Base-by-base conservation (phyloP, 1,140 invertebrate species). In the Formica selysi region DNA sequence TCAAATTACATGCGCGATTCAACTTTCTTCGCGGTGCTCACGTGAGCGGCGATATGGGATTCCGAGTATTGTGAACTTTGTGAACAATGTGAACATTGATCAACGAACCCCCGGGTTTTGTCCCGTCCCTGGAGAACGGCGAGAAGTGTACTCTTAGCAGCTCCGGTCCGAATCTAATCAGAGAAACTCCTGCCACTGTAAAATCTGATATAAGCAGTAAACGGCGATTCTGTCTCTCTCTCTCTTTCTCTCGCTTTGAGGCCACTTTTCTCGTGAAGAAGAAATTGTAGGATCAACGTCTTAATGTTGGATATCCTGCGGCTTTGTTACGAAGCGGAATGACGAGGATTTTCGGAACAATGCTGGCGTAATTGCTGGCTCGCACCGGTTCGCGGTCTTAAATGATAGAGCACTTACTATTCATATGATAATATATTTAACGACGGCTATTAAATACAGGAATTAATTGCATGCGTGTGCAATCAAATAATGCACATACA, bases 261-360 rank as follows among this genome's bases (percentile, higher is more conserved):
- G 26, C 7, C 26, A 10, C 65, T 81, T 83, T 59, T 19, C 54
- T n/a, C 7, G n/a, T 29, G 26, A 38, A 38, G 68, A 83, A 83
- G 68, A 83, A 83, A 83, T 83, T 83, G 79, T 44, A 13, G 79
- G 79, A 83, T 83, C 79, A 83, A 74, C 41, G 68, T 83, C 68
- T 83, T 83, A 83, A 83, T 73, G 68, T 83, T 61, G 68, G 68
- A 83, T 83, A 61, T 83, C 68, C 54, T 16, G n/a, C 54, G 54
- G 68, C 54, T 61, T 57, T 29, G 79, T 11, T 36, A 54, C 79
- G 68, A 7, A 32, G 38, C 54, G 29, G n/a, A 83, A 83, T 83
- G 57, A 83, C 38, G 68, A 83, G 68, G 79, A 83, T 83, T 62
- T 83, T 83, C 79, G 68, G 29, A 61, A 83, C 79, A 83, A 74